These are phyloP conservation scores for Falco cherrug DNA, from an alignment of 2,797 vertebrate genomes.

Conservation along the genomic window DNA sequence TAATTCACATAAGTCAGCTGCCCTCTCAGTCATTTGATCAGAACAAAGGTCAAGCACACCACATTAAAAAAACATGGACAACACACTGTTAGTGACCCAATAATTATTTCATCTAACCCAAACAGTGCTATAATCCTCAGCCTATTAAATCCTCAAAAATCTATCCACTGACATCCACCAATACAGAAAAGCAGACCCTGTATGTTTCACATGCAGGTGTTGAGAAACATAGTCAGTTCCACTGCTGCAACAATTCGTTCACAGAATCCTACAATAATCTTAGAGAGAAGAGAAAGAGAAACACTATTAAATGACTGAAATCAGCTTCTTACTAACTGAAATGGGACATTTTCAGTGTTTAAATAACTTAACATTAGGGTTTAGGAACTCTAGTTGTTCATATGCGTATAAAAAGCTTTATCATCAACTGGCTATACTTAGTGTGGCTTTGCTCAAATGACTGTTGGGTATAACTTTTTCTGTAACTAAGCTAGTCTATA, in stretches of 20 bases:
- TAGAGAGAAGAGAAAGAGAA: neutral
- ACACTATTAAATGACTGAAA: neutral
- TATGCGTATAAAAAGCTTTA: neutral
- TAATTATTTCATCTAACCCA: neutral
- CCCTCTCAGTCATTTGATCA: neutral
- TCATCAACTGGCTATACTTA: neutral
- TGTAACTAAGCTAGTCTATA: neutral
- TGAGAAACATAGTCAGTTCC: neutral
- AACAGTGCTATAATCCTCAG: neutral
- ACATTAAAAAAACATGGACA: neutral
- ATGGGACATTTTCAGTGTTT: neutral
- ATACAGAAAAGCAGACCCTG: neutral
- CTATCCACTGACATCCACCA: neutral
- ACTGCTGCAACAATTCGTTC: neutral
- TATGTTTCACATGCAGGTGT: neutral
- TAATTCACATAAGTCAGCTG: neutral
- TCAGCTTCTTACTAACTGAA: neutral
- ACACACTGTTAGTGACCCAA: neutral
- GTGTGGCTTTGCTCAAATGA: neutral
- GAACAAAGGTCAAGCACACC: neutral
- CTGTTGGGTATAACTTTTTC: neutral
- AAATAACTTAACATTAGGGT: neutral
- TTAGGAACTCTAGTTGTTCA: neutral
- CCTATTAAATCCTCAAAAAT: neutral
- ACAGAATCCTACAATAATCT: neutral